phyloP scores from a whole-genome alignment of 2,113 vertebrate genomes.

The Nycticebus coucang region DNA sequence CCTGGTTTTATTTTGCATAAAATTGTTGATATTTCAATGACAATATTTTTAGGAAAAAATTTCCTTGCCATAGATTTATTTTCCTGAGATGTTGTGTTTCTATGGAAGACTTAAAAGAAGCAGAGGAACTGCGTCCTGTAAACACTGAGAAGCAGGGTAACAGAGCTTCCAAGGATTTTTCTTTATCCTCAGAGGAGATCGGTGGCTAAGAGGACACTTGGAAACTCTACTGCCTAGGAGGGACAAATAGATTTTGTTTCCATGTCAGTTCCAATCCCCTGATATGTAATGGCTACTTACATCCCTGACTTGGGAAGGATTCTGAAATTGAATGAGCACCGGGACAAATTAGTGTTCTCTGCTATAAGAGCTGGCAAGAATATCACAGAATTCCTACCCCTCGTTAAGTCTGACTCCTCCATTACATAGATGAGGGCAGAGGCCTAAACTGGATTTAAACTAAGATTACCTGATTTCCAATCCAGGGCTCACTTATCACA shows the following conservation, averaged over 20 bases:
- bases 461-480: background rate
- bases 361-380: background rate
- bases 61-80: background rate
- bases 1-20: background rate
- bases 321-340: background rate
- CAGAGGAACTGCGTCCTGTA: background rate
- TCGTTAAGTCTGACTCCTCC: background rate
- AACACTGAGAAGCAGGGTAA: background rate
- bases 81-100: background rate
- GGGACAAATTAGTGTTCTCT: background rate
- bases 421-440: background rate
- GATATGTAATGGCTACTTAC: fast-evolving
- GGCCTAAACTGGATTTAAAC: background rate
- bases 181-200: background rate
- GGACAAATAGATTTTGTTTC: background rate
- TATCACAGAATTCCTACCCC: background rate
- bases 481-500: background rate
- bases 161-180: background rate
- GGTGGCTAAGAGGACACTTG: fast-evolving
- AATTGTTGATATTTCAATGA: background rate
- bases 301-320: background rate
- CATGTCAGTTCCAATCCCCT: background rate
- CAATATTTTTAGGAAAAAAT: conserved; percentile 7
- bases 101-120: background rate
- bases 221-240: background rate